A percentile compares a stretch with the other conserved stretches of the same genome.
phyloP scores from a whole-genome alignment of 2,888 invertebrate species.

The Aspidapion aeneum region DNA sequence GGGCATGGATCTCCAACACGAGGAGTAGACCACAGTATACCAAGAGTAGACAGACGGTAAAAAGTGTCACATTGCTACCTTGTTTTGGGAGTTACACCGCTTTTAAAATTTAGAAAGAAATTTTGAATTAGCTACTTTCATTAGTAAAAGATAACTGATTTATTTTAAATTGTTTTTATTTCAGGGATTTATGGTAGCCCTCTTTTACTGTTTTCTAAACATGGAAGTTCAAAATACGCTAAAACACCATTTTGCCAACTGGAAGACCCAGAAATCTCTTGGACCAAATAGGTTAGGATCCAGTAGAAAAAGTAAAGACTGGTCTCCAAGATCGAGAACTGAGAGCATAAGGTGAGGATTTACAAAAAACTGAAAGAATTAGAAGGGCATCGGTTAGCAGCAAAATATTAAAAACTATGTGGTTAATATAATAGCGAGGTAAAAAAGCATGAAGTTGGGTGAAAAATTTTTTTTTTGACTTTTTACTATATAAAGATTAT shows the following conservation, averaged over 20 bases:
- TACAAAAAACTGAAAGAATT: no score
- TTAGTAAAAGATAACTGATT: background rate
- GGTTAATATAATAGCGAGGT: no score
- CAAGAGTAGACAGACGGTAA: no score
- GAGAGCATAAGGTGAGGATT: slow-evolving; percentile 73
- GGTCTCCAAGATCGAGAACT: slow-evolving; percentile 76
- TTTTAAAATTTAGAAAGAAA: background rate
- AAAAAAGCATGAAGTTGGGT: no score
- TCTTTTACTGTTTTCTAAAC: slow-evolving; percentile 92
- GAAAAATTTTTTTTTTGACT: no score
- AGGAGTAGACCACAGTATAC: no score
- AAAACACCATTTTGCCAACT: slow-evolving; percentile 75
- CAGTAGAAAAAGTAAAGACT: slow-evolving; percentile 74
- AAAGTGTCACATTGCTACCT: no score
- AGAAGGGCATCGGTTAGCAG: no score
- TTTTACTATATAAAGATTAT: no score
- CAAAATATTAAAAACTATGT: no score
- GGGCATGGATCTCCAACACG: no score
- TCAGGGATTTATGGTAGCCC: slow-evolving; percentile 85
- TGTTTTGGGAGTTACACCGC: no score
- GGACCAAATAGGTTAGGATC: slow-evolving; percentile 60
- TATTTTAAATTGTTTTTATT: slow-evolving; percentile 29
- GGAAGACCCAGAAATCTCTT: slow-evolving; percentile 66
- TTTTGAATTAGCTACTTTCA: background rate
- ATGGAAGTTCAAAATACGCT: slow-evolving; percentile 86